Evolutionary conservation across 2,797 vertebrate species (phyloP).

Genomic region (Notolabrus celidotus): DNA sequence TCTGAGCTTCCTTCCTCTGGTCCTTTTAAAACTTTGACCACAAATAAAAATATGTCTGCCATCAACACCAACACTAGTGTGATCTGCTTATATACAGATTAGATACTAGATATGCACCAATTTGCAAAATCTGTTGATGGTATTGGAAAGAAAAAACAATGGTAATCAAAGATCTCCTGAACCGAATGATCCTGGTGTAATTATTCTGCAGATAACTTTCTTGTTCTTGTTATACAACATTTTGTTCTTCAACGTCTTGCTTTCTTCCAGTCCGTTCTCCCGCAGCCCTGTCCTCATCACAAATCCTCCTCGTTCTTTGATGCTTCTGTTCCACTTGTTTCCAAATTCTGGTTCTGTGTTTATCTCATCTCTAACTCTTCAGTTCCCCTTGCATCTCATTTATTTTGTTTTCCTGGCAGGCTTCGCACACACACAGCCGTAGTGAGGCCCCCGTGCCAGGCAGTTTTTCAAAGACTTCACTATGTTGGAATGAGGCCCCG

Average conservation of each 20-base stretch:
- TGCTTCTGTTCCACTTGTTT: conserved; percentile 35
- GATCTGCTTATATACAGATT: no score
- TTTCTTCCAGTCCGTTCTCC: conserved; percentile 1
- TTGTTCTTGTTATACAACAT: conserved; percentile 1
- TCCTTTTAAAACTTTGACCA: no score
- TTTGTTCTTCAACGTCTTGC: no score
- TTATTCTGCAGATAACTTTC: conserved; percentile 7
- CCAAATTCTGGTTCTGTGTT: conserved; percentile 31
- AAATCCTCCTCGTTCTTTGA: conserved; percentile 9
- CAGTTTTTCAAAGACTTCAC: conserved; percentile 82
- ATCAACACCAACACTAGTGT: no score
- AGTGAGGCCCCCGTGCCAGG: conserved; percentile 67
- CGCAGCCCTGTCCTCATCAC: conserved; percentile 3
- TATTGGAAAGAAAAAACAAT: no score
- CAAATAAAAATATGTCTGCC: no score
- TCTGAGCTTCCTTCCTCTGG: no score
- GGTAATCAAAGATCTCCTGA: no score
- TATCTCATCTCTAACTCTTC: conserved; percentile 39
- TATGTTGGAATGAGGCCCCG: conserved; percentile 77
- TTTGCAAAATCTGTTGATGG: no score
- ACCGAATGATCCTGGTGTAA: not conserved
- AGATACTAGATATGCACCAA: no score
- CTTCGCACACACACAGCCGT: conserved; percentile 51
- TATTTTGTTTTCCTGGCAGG: conserved; percentile 70
- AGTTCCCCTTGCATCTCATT: conserved; percentile 63